Percentiles rank a stretch among this genome's conserved stretches.
Conservation (phyloP, 2,113 vertebrate species). For the Seriola rivoliana region DNA sequence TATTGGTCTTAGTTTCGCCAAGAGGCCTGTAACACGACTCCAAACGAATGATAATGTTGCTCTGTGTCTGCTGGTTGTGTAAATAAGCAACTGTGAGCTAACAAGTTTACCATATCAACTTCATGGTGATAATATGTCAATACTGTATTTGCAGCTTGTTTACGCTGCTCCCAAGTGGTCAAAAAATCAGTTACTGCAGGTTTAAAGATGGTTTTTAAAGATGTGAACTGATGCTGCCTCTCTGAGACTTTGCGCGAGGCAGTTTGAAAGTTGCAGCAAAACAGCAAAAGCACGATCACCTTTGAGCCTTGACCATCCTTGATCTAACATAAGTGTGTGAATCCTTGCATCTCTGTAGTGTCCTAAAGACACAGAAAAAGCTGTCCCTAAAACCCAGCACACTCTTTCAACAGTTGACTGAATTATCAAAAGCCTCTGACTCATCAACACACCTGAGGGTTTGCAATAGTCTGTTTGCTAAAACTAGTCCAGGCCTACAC, state of each 20-base stretch:
- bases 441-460: conserved; percentile 55
- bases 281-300: conserved; percentile 12
- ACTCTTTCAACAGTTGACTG: conserved; percentile 25
- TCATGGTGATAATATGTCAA: conserved; percentile 19
- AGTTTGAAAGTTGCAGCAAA: conserved; percentile 20
- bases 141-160: conserved; percentile 25
- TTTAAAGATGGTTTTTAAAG: conserved; percentile 21
- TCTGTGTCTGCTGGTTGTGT: conserved; percentile 5
- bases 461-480: conserved; percentile 36
- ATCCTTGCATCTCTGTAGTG: conserved; percentile 23
- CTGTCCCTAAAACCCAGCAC: conserved; percentile 46
- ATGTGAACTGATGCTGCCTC: conserved; percentile 7
- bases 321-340: conserved; percentile 15
- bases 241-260: conserved; percentile 1
- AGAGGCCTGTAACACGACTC: conserved; percentile 9
- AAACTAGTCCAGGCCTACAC: conserved; percentile 24
- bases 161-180: neutral
- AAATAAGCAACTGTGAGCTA: conserved; percentile 21
- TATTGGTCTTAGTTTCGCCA: conserved; percentile 6
- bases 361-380: conserved; percentile 34
- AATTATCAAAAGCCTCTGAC: conserved; percentile 55
- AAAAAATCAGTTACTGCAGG: neutral
- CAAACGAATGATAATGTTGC: conserved; percentile 12
- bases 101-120: conserved; percentile 8
- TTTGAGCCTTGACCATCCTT: conserved; percentile 23